Evolutionary conservation across 2,113 vertebrate species (phyloP).

Genomic region (Paradoxurus hermaphroditus): DNA sequence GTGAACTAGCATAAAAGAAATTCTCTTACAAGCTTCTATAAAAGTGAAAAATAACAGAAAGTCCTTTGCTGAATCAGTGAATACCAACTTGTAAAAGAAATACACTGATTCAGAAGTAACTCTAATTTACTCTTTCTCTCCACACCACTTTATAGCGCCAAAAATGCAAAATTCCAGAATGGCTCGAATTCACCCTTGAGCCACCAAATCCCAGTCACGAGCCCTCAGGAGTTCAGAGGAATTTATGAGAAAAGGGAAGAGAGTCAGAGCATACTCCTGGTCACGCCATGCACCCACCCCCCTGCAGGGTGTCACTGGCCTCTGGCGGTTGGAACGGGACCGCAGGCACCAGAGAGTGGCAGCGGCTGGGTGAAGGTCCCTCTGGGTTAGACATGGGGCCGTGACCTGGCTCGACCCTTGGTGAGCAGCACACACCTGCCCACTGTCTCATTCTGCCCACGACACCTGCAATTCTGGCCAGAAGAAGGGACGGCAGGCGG

Average conservation of each 20-base stretch:
- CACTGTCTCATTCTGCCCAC: background rate
- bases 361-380: background rate
- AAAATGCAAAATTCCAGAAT: background rate
- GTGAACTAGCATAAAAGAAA: background rate
- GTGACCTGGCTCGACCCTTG: background rate
- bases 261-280: background rate
- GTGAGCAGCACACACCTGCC: background rate
- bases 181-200: background rate
- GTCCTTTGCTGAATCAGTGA: slow-evolving; percentile 7
- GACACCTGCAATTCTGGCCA: background rate
- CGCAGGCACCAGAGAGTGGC: background rate
- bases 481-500: fast-evolving
- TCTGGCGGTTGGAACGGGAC: no score
- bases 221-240: background rate
- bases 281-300: background rate
- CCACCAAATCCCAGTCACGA: background rate
- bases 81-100: background rate
- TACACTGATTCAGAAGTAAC: background rate
- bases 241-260: background rate
- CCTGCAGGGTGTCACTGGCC: background rate
- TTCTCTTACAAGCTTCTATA: background rate
- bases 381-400: background rate
- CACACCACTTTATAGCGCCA: background rate
- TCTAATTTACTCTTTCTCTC: background rate
- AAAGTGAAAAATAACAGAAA: background rate